phyloP scores from a whole-genome alignment of 2,888 invertebrate species.

The Campaea margaritaria region DNA sequence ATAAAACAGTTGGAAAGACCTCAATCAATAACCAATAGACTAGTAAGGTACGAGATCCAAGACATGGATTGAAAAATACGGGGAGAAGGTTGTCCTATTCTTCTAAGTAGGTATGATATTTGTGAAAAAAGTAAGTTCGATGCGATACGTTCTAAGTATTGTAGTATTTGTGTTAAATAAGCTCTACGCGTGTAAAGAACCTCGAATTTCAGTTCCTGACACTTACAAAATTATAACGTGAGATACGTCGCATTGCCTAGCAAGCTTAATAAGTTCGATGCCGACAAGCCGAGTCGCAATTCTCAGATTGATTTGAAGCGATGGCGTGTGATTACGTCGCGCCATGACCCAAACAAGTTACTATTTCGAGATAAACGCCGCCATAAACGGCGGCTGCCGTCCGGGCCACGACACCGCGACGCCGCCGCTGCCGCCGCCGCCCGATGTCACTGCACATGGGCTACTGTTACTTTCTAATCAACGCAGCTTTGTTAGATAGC shows the following conservation, averaged over 20 bases:
- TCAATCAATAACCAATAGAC: not conserved
- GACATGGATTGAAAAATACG: too few species aligned
- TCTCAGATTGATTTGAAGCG: slow-evolving; percentile 73
- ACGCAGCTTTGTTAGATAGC: slow-evolving; percentile 26
- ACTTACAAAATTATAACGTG: not conserved
- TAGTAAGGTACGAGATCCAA: not conserved
- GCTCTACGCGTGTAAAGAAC: too few species aligned
- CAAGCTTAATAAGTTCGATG: slow-evolving; percentile 22
- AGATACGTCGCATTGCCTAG: not conserved
- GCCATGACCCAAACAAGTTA: slow-evolving; percentile 80
- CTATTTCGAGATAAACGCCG: slow-evolving; percentile 82
- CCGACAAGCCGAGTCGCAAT: slow-evolving; percentile 53
- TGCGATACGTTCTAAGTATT: too few species aligned
- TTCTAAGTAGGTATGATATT: too few species aligned
- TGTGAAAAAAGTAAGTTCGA: too few species aligned
- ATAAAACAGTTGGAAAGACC: slow-evolving; percentile 14
- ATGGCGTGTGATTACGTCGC: slow-evolving; percentile 77
- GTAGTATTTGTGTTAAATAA: too few species aligned
- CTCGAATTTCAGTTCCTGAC: too few species aligned
- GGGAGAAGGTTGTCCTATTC: too few species aligned
- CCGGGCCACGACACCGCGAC: slow-evolving; percentile 57
- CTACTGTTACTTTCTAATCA: slow-evolving; percentile 71
- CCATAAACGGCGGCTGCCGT: slow-evolving; percentile 75
- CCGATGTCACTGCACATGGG: slow-evolving; percentile 41
- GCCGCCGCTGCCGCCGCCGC: slow-evolving; percentile 32